Evolutionary conservation across 64 coral and sea anemone species (phyloP).

Genomic region (Orbicella faveolata): DNA sequence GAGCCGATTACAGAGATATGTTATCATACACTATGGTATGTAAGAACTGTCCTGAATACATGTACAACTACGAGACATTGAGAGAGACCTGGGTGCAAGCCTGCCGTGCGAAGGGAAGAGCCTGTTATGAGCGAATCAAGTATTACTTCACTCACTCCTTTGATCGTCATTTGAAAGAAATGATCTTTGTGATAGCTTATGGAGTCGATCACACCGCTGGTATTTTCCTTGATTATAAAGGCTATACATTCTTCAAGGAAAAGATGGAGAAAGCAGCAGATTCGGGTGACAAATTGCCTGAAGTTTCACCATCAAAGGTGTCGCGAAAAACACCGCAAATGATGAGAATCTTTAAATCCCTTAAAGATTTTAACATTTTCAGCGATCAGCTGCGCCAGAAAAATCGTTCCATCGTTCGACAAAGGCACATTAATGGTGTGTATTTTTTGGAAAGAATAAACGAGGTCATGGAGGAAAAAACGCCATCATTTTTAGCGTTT

Average conservation of each 20-base stretch:
- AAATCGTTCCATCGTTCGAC: constrained; percentile 13
- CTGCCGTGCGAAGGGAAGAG: not conserved
- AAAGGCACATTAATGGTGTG: constrained; percentile 23
- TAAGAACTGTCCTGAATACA: constrained; percentile 3
- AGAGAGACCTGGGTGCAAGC: constrained; percentile 17
- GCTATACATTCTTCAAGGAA: constrained; percentile 16
- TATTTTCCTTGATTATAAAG: constrained; percentile 38
- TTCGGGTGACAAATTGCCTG: not conserved
- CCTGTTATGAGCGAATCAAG: not conserved
- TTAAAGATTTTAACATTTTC: constrained; percentile 2
- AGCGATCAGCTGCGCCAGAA: not conserved
- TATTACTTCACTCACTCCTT: constrained; percentile 8
- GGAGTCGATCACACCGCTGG: constrained; percentile 6
- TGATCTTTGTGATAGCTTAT: constrained; percentile 31
- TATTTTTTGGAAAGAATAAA: constrained; percentile 3
- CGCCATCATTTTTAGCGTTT: constrained; percentile 24
- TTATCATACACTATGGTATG: not conserved
- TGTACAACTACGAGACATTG: constrained; percentile 13
- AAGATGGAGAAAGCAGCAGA: constrained; percentile 30
- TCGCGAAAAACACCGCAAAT: constrained; percentile 15
- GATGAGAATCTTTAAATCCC: constrained; percentile 17
- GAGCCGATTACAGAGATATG: not conserved
- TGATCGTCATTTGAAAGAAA: constrained; percentile 28
- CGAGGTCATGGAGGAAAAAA: not conserved
- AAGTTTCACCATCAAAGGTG: not conserved